Evolutionary conservation across 2,888 invertebrate genomes (phyloP), one percentile per base, ranked within the genome.

Genomic region (Operophtera brumata): DNA sequence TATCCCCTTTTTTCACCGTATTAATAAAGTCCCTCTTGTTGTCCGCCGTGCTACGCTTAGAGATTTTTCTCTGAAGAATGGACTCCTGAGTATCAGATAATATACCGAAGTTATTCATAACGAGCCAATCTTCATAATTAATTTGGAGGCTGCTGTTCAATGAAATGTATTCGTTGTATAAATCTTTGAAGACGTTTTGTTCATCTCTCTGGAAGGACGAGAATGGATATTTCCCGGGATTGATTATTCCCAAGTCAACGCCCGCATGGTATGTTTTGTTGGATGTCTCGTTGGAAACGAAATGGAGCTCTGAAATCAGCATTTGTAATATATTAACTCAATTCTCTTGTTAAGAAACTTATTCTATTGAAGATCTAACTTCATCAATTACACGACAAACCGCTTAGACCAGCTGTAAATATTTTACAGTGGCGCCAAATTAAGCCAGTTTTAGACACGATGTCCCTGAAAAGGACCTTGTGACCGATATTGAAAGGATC

Each of bases 21-120:
- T 78, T 78, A 12, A 82, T 52, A 61, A 83, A 81, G 6, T 62
- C 62, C 20, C 75, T 68, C 51, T 82, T 84, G 45, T 80, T 81
- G 53, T 77, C 70, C 1, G 69, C 74, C 1, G 73, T 78, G 53
- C 73, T 78, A 1, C 78, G 70, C 50, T 77, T 77, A n/a, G 43
- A 70, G 32, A 78, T 78, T 76, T 82, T 83, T 57, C 61, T 75
- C 40, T 71, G 59, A 36, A 77, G 77, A 59, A 83, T 62, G 44
- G 81, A 80, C 64, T 80, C 77, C 35, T 80, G 76, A 44, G 80
- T 82, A 62, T 84, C 82, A 20, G 66, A 47, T 20, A 81, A 63
- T 66, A 83, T 66, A 9, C 80, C 79, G 54, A 78, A 86, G 70
- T 84, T 79, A 64, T 84, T 84, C 65, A 80, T 69, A 57, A 84